Evolutionary conservation across 2,797 vertebrate genomes (phyloP), one percentile per base, ranked within the genome.

Genomic region (Argyrosomus regius): DNA sequence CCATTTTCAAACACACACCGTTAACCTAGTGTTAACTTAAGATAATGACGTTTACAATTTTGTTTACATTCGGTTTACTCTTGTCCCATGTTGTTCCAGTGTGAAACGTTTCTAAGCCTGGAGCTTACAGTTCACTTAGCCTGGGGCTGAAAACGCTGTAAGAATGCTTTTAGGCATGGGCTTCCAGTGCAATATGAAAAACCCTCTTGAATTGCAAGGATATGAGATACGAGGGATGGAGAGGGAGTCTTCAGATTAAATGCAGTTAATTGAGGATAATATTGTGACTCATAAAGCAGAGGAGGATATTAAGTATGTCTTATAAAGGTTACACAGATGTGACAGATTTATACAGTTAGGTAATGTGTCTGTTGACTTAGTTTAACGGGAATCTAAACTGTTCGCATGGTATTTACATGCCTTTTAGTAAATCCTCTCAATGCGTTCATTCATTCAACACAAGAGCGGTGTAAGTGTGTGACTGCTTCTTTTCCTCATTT

Each of bases 361-460:
- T 10, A 49, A 20, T n/a, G 12, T 35, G 18, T 35, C 1, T 60
- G 26, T 35, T 24, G 3, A 39, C 26, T 9, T 39, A 39, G 35
- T 39, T 39, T 39, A 8, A 39, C 35, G 3, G 35, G 35, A 39
- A 39, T 39, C 31, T 26, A 7, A 31, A 58, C 24, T 62, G 24
- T 60, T 75, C 2, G 31, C n/a, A 7, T 59, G 12, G 1, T 68
- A 26, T 72, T 72, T 28, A 12, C 1, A 20, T 52, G 2, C 59
- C 41, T 64, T 64, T 50, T 31, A 58, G 7, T 56, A n/a, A 67
- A 48, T 12, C 14, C 41, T 80, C 4, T 52, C n/a, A 16, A 22
- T 10, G 4, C 31, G 18, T 22, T 39, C 28, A 8, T n/a, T 22
- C 7, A 26, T 16, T 60, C 17, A 14, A n/a, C 20, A 58, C 43